phyloP scores from a whole-genome alignment of 2,113 vertebrate genomes.

The Gymnocephalus cernua region DNA sequence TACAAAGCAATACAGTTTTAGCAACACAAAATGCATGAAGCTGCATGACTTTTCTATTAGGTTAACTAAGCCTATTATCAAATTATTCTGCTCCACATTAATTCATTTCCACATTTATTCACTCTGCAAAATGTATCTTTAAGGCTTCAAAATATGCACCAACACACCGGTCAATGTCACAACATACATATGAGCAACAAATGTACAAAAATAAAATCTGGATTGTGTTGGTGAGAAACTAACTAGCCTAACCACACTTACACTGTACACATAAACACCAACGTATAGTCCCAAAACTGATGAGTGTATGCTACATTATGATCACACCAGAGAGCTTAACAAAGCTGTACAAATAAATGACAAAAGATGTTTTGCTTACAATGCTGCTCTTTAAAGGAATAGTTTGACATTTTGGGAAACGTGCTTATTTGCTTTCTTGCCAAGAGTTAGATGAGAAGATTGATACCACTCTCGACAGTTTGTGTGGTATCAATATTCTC shows the following conservation, averaged over 20 bases:
- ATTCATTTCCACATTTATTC: slow-evolving; percentile 4
- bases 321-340: not conserved
- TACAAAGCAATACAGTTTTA: slow-evolving; percentile 27
- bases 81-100: not conserved
- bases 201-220: slow-evolving; percentile 8
- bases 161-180: not conserved
- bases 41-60: slow-evolving; percentile 20
- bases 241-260: not conserved
- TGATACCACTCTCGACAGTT: not conserved
- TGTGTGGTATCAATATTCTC: too few species aligned
- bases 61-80: slow-evolving; percentile 26
- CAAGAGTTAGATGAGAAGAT: not conserved
- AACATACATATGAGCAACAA: slow-evolving; percentile 5
- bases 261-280: not conserved
- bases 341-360: slow-evolving; percentile 6
- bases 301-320: not conserved
- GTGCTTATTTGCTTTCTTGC: not conserved
- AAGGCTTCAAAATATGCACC: slow-evolving; percentile 49
- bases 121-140: slow-evolving; percentile 23
- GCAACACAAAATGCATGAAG: slow-evolving; percentile 29
- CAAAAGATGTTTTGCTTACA: not conserved
- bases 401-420: not conserved
- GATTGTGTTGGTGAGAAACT: not conserved
- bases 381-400: not conserved
- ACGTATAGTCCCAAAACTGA: not conserved